A percentile compares a stretch with the other conserved stretches of the same genome.
phyloP scores from a whole-genome alignment of 2,888 invertebrate genomes.

The Drosophila anceps region DNA sequence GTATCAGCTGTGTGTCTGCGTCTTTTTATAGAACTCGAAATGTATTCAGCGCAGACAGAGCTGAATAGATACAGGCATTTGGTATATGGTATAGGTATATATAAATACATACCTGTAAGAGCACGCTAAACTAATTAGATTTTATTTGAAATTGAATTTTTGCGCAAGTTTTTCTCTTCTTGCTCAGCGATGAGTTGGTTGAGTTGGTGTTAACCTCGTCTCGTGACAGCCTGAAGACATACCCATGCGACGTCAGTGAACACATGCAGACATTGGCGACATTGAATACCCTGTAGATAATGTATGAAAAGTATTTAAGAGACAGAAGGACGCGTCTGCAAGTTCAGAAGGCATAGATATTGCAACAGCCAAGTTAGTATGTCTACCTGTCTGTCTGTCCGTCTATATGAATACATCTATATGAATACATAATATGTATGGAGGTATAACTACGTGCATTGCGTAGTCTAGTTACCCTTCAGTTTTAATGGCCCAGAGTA shows the following conservation, averaged over 20 bases:
- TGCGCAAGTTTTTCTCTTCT: too few relatives aligned
- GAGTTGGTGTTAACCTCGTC: neutral
- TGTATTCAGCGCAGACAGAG: neutral
- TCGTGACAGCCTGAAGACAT: neutral
- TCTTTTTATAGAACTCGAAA: neutral
- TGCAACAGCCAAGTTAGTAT: neutral
- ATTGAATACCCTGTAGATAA: neutral
- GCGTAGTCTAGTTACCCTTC: neutral
- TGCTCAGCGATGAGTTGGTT: neutral
- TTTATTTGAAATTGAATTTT: neutral
- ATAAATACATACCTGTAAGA: neutral
- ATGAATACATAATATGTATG: neutral
- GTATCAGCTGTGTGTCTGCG: neutral
- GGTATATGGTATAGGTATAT: neutral
- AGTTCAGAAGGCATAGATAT: too few relatives aligned
- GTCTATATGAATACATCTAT: neutral
- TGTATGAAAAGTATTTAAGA: neutral
- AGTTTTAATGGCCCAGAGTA: too few relatives aligned
- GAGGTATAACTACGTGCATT: neutral
- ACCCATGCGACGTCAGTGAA: neutral
- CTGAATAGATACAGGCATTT: neutral
- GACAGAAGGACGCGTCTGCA: neutral
- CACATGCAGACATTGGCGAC: neutral
- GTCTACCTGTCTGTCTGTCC: too few relatives aligned
- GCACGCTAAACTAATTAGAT: neutral